A percentile compares a stretch with the other conserved stretches of the same genome.
Conservation (phyloP, 2,888 invertebrate genomes). For the Xanthorhoe spadicearia region DNA sequence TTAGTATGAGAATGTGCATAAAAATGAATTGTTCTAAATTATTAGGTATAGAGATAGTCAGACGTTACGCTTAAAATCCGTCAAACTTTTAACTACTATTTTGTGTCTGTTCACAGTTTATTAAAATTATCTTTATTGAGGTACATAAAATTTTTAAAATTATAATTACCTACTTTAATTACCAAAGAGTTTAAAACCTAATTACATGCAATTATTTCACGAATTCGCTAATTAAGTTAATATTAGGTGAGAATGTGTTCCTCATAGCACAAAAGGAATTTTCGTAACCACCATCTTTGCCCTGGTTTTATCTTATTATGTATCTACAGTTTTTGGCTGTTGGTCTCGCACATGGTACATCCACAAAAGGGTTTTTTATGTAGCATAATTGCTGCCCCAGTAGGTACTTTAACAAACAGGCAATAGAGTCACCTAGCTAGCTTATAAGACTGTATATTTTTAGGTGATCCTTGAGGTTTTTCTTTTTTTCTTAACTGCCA, state of each 20-base stretch:
- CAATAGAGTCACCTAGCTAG: too few species aligned
- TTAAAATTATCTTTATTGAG: constrained; percentile 15
- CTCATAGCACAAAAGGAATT: constrained; percentile 15
- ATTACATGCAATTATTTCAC: constrained; percentile 27
- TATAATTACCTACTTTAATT: constrained; percentile 3
- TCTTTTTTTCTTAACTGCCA: too few species aligned
- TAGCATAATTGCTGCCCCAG: neutral
- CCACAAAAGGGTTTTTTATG: neutral
- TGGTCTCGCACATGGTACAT: constrained; percentile 1
- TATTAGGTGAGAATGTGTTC: constrained; percentile 25
- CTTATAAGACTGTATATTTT: too few species aligned
- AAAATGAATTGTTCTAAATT: neutral
- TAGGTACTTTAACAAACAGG: too few species aligned
- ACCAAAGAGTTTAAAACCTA: constrained; percentile 19
- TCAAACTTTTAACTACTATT: neutral
- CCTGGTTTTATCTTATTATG: constrained; percentile 22
- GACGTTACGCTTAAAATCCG: neutral
- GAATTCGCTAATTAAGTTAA: constrained; percentile 18
- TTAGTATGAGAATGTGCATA: neutral
- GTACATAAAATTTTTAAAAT: constrained; percentile 3
- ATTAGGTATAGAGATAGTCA: too few species aligned
- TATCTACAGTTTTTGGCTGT: constrained; percentile 3
- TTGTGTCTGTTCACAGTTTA: constrained; percentile 15
- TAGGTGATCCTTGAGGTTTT: too few species aligned
- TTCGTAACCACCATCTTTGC: constrained; percentile 15